phyloP scores from a whole-genome alignment of 2,888 invertebrate species.

The Cynaeus angustus region DNA sequence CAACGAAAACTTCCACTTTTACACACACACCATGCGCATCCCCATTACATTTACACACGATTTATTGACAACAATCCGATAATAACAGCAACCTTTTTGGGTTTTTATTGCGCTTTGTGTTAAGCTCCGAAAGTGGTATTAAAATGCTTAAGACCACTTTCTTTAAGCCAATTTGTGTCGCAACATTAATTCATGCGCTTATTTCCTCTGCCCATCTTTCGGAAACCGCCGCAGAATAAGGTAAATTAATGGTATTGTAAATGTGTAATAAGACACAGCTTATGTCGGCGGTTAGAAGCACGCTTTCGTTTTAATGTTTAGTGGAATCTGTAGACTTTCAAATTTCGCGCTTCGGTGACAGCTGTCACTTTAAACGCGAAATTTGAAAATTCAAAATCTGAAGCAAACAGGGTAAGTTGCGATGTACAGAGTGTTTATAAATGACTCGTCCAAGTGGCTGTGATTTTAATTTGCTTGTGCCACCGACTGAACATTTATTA shows the following conservation, averaged over 20 bases:
- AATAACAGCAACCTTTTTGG: too few species aligned
- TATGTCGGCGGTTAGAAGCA: slow-evolving; percentile 16
- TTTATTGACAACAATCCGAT: too few species aligned
- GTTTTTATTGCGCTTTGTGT: slow-evolving; percentile 5
- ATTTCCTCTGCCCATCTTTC: slow-evolving; percentile 57
- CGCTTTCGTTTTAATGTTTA: slow-evolving; percentile 9
- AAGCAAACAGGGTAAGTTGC: too few species aligned
- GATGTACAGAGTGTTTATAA: too few species aligned
- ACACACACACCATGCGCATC: slow-evolving; percentile 30
- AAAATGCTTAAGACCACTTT: slow-evolving; percentile 7
- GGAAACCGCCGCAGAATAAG: slow-evolving; percentile 65
- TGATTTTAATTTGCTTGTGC: too few species aligned
- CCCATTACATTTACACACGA: slow-evolving; percentile 39
- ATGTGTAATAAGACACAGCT: slow-evolving; percentile 12
- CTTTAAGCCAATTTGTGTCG: slow-evolving; percentile 7
- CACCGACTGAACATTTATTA: too few species aligned
- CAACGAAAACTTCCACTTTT: slow-evolving; percentile 13
- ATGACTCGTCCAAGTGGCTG: too few species aligned
- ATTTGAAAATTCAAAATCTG: not conserved
- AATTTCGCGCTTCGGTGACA: not conserved
- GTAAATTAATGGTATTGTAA: slow-evolving; percentile 54
- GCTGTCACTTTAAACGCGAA: not conserved
- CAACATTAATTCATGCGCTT: slow-evolving; percentile 48
- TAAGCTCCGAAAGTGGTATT: slow-evolving; percentile 14
- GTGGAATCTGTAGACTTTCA: not conserved